Base-by-base conservation (phyloP, 2,113 vertebrate genomes). In the Potamarius usumacintae region DNA sequence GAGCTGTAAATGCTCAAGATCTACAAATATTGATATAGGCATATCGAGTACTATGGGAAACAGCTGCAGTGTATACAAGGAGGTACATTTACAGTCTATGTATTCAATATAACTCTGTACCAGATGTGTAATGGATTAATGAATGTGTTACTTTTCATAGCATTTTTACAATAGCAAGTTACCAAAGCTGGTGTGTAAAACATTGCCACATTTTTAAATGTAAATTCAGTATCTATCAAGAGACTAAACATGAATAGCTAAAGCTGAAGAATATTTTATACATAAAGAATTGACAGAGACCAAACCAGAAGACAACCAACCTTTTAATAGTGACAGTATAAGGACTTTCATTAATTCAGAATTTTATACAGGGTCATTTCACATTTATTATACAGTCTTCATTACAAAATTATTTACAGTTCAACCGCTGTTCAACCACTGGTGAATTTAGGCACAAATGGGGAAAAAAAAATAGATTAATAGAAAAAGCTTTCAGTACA, bases 391-490 rank as follows among this genome's bases (percentile, higher is more conserved):
- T 90, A 91, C 86, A 90, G 48, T 87, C 50, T 89, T 86, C 62
- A 89, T 92, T 90, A 92, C 82, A 91, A 92, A 92, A 90, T 67
- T 90, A 89, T 91, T 85, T 90, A 91, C 82, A 86, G 82, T 71
- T 87, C 80, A 84, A 74, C 82, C 76, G 22, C 79, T 77, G 0
- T 57, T 10, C 42, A 42, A 42, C 69, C 88, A 88, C 69, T 87
- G 82, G 71, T 82, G 52, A 90, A 86, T 89, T 80, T 63, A 91
- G 86, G 90, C 89, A 91, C 91, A 88, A 85, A 90, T 83, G 62
- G 84, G 87, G 48, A 81, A 85, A 9, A 85, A 62, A 48, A 17
- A 25, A 25, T 22, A 34, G 34, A 85, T 78, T 27, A 83, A 57
- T 88, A 89, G 72, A 90, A 88, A 88, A 86, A 90, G 50, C 87